Evolutionary conservation across 1,140 invertebrate genomes (phyloP), one percentile per base, ranked within the genome.

Genomic region (Heliothis virescens): DNA sequence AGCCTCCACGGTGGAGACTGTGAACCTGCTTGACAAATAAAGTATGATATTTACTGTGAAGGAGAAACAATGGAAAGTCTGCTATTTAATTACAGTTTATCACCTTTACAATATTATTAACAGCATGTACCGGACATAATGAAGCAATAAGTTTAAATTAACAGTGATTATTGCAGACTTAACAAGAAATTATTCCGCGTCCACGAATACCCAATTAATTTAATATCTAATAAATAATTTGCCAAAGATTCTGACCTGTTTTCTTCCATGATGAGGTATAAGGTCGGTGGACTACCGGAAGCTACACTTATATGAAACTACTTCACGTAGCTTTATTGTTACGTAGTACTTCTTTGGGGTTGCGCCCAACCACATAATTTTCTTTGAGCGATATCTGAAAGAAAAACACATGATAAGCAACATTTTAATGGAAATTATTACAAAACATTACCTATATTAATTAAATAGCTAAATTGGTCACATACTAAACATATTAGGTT

Each of bases 311-410:
- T 82, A 83, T 5, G 80, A 77, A 15, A 83, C 74, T 50, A 81
- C 76, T 53, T 83, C 50, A 3, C 75, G 84, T 59, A 79, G 81
- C 67, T 77, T 85, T 50, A 82, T 75, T 48, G 82, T 85, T 69
- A 83, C 81, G 78, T 63, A 67, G 71, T 78, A 79, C 18, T 81
- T 77, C 79, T 59, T 79, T 21, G 79, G 29, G 59, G 72, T 79
- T 81, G 52, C 81, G 52, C 72, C 74, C 79, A 89, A 84, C 85
- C 85, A 85, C 91, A 92, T 92, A 91, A 59, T 90, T 92, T 85
- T 83, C 60, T 84, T 73, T n/a, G 72, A 55, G 26, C 69, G 78
- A 59, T 71, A 80, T 81, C 89, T 89, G 82, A n/a, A 87, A 29
- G 13, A 65, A 55, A 65, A 29, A 34, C 7, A 53, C 34, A 41